Base-by-base conservation (phyloP, 2,888 invertebrate species). In the Polyploca ridens region DNA sequence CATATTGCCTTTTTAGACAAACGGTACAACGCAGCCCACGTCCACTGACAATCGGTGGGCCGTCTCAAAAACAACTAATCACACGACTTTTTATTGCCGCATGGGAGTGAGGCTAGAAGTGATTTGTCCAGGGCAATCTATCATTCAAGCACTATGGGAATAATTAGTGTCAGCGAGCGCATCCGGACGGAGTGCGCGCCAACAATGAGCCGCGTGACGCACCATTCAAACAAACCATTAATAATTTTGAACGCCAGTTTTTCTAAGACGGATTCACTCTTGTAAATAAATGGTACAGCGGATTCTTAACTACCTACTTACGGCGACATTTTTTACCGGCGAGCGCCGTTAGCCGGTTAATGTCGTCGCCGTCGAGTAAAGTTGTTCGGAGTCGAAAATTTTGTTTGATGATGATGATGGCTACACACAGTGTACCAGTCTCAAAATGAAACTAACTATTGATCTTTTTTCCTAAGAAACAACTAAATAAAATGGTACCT, bases 211-310 rank as follows among this genome's bases (percentile, higher is more conserved):
- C 84, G 83, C 76, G 87, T 88, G 92, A 91, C 91, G 88, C 90
- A 86, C 88, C 92, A 90, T 93, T 92, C 93, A 93, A 92, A 93
- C 89, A 93, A 91, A 93, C 87, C 93, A 94, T 94, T 94, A 93
- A 94, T 94, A 91, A 93, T 90, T 89, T 88, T 86, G 87, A 90
- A 90, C 87, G 91, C 91, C 88, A 88, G 89, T 91, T 92, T 91
- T 92, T 92, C 87, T 90, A 85, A 90, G 90, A 89, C 88, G 85
- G 86, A 89, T 90, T 88, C 90, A 87, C 88, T 92, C 90, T 91
- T 91, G 90, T 91, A 89, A 91, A 93, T 92, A 91, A 91, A 92
- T 91, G 90, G 90, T 90, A 91, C 90, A 88, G 85, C 84, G 86
- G 85, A 89, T 90, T 89, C 85, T 90, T 90, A 91, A 92, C 91